Percentiles rank a stretch among this genome's conserved stretches.
phyloP scores from a whole-genome alignment of 1,140 invertebrate species.

The Bombus picipes region DNA sequence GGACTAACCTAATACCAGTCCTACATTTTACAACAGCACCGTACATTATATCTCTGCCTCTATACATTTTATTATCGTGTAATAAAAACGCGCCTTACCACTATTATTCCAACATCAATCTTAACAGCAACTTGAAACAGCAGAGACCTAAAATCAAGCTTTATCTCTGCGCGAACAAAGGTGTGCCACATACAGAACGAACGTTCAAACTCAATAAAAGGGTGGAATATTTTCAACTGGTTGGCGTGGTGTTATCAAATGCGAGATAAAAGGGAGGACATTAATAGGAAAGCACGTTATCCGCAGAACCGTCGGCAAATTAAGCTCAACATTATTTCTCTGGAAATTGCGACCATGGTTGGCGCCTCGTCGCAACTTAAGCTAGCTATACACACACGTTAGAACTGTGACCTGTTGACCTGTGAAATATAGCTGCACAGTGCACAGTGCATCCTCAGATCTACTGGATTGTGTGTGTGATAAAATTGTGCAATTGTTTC shows the following conservation, averaged over 20 bases:
- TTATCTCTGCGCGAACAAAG: not conserved
- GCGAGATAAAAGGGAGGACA: constrained; percentile 23
- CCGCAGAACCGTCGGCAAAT: constrained; percentile 21
- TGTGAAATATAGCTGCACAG: too few relatives aligned
- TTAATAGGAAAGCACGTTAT: constrained; percentile 27
- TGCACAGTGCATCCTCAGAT: too few relatives aligned
- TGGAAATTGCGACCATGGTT: not conserved
- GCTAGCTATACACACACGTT: too few relatives aligned
- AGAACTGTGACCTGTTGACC: too few relatives aligned
- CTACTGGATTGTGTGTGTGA: too few relatives aligned
- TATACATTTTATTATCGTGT: not conserved
- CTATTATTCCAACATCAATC: not conserved
- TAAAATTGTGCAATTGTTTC: too few relatives aligned
- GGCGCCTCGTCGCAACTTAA: too few relatives aligned
- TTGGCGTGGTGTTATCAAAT: constrained; percentile 15
- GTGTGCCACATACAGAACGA: not conserved
- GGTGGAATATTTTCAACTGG: not conserved
- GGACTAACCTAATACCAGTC: not conserved
- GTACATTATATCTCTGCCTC: not conserved
- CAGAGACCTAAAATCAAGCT: not conserved
- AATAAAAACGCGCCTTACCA: not conserved
- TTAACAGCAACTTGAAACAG: not conserved
- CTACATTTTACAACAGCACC: not conserved
- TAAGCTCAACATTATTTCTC: constrained; percentile 35
- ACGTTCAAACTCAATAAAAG: not conserved